Evolutionary conservation across 2,888 invertebrate genomes (phyloP).

Genomic region (Monoplex corrugatus): DNA sequence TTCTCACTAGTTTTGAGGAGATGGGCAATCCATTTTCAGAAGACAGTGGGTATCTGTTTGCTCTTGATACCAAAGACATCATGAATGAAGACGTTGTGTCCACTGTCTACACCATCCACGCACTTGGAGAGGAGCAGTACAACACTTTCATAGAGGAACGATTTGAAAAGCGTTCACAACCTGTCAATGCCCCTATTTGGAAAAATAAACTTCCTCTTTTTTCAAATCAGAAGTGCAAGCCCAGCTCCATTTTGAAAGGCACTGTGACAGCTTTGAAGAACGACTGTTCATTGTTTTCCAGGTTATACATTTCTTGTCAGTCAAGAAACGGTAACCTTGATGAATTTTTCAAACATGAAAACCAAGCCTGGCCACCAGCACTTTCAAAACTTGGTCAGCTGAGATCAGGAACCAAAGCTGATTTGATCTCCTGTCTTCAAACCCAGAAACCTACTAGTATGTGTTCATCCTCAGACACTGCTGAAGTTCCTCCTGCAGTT

Average conservation of each 20-base stretch:
- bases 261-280: not conserved
- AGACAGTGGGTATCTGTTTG: conserved; percentile 42
- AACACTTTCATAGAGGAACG: conserved; percentile 29
- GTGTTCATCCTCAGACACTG: not conserved
- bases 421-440: not conserved
- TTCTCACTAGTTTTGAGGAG: not conserved
- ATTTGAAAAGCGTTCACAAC: not conserved
- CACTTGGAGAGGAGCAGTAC: conserved; percentile 36
- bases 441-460: not conserved
- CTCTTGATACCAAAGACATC: conserved; percentile 36
- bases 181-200: conserved; percentile 8
- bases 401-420: conserved; percentile 11
- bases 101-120: not conserved
- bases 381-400: not conserved
- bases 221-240: conserved; percentile 13
- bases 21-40: conserved; percentile 48
- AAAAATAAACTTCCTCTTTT: conserved; percentile 43
- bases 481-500: not conserved
- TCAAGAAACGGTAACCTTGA: not conserved
- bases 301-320: not conserved
- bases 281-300: conserved; percentile 12
- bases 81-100: conserved; percentile 16
- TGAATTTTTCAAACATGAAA: conserved; percentile 17
- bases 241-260: not conserved
- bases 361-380: conserved; percentile 24